Base-by-base conservation (phyloP, 1,140 invertebrate species). In the Zaprionus lachaisei region DNA sequence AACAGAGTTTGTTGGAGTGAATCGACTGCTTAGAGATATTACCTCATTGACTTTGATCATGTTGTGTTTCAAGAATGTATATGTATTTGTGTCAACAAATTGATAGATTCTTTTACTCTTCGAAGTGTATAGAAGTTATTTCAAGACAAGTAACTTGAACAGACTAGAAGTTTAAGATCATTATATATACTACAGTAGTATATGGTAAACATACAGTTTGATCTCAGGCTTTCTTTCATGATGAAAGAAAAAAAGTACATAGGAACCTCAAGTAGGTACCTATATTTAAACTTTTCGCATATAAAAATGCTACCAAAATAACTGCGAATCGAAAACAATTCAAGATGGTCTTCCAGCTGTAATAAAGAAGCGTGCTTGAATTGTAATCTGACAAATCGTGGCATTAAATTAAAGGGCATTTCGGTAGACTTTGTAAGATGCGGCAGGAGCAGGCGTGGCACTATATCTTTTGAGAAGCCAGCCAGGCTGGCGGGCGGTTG, bases 351-450 rank as follows among this genome's bases (percentile, higher is more conserved):
- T 60, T 60, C 17, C 5, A 11, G 22, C 17, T 5, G 3, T 20
- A 51, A 64, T 54, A 64, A 54, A 24, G 41, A 31, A n/a, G n/a
- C 17, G n/a, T 51, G n/a, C 47, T 51, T 49, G 17, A 44, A 55
- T 41, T 68, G 66, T 85, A 81, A 81, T 56, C 82, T 76, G 82
- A 49, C 75, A 85, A 81, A 83, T 73, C 60, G 56, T 72, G 54
- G 47, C 60, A 85, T 85, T 79, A 71, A 79, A 81, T 85, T 79
- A 75, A 79, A 79, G 66, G 72, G 64, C 70, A 75, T 82, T 73
- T 81, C 37, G 69, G 66, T 63, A 62, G 34, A 47, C 49, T 68
- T 28, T 47, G n/a, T 3, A 17, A 47, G 41, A 17, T 11, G n/a
- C 17, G 41, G 57, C 37, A 51, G 31, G n/a, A 37, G n/a, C 12